phyloP scores from a whole-genome alignment of 2,888 invertebrate genomes.

The Drosophila flavopinicola region DNA sequence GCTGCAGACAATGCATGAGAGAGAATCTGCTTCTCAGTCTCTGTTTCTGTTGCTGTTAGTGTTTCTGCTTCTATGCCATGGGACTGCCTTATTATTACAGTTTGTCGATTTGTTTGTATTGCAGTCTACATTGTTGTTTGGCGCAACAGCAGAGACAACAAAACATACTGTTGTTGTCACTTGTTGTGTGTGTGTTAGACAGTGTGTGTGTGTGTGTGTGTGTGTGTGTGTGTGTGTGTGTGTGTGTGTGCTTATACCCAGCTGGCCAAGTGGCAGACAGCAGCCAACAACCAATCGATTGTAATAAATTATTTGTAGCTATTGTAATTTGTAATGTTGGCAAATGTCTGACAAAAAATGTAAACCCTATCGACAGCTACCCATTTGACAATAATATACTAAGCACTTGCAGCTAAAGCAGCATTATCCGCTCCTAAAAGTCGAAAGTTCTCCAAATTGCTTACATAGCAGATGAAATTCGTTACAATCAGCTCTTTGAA shows the following conservation, averaged over 20 bases:
- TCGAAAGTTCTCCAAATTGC: background rate
- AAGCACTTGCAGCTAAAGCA: background rate
- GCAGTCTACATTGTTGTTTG: slow-evolving; percentile 61
- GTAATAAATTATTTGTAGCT: slow-evolving; percentile 65
- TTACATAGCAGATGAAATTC: background rate
- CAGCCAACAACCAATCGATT: slow-evolving; percentile 46
- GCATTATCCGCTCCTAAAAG: background rate
- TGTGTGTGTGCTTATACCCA: slow-evolving; percentile 9
- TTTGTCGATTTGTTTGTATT: slow-evolving; percentile 71
- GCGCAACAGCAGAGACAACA: slow-evolving; percentile 24
- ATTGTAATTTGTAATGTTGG: slow-evolving; percentile 64
- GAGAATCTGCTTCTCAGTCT: slow-evolving; percentile 1
- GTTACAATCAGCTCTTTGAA: background rate
- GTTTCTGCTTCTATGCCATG: slow-evolving; percentile 44
- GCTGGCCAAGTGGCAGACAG: slow-evolving; percentile 31
- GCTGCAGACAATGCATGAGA: slow-evolving; percentile 63
- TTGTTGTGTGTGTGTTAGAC: slow-evolving; percentile 25
- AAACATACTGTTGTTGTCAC: slow-evolving; percentile 46
- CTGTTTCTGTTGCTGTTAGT: background rate
- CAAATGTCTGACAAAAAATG: slow-evolving; percentile 32
- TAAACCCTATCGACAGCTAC: slow-evolving; percentile 2
- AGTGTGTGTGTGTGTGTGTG: background rate
- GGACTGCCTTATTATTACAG: slow-evolving; percentile 68
- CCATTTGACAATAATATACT: background rate
- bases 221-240: background rate